These are phyloP conservation scores for Mustela lutreola DNA, from an alignment of 2,113 vertebrate genomes.

Conservation along the genomic window DNA sequence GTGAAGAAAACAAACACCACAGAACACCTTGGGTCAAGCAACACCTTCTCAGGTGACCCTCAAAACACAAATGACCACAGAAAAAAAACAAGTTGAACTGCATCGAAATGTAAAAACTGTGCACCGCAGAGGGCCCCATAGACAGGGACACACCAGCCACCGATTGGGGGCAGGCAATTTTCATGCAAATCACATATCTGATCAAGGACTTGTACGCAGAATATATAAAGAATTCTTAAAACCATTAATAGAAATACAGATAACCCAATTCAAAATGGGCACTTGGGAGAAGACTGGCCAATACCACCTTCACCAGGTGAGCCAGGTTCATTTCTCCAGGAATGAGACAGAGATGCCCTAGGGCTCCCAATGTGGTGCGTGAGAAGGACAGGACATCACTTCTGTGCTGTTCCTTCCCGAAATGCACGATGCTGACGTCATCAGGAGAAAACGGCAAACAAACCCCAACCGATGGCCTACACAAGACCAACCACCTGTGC, in stretches of 20 bases:
- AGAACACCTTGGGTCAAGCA: not conserved
- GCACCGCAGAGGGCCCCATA: not conserved
- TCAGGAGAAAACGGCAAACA: not conserved
- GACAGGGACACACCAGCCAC: not conserved
- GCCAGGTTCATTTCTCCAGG: not conserved
- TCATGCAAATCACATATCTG: not conserved
- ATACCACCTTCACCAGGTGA: not conserved
- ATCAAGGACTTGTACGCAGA: not conserved
- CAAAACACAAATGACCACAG: not conserved
- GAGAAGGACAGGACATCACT: not conserved
- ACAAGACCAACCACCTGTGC: not conserved
- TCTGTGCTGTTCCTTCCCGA: not conserved
- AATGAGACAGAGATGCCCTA: not conserved
- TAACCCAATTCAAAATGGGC: not conserved
- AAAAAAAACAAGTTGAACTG: constrained; percentile 14
- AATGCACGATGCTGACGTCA: not conserved
- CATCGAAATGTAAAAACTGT: not conserved
- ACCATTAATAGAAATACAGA: constrained; percentile 17
- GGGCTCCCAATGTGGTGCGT: not conserved
- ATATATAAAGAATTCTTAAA: not conserved
- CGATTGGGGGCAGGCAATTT: not conserved
- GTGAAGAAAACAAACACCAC: not conserved
- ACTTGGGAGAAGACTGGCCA: constrained; percentile 21
- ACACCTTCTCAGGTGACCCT: not conserved
- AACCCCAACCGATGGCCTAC: not conserved